Base-by-base conservation (phyloP, 2,797 vertebrate species). In the Salmo trutta region DNA sequence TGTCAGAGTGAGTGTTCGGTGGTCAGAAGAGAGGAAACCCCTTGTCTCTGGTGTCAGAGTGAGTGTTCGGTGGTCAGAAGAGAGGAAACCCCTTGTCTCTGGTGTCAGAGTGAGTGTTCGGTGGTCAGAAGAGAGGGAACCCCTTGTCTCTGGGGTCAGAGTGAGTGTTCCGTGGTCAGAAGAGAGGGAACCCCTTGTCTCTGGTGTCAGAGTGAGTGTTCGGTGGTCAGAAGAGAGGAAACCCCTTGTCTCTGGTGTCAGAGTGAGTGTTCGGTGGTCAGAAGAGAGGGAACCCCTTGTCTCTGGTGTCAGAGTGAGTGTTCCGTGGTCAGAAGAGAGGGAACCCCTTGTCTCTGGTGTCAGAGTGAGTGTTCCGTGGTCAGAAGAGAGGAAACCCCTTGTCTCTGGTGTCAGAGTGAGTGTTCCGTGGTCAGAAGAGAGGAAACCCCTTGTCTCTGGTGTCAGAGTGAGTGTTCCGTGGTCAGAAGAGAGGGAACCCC, bases 1-100 rank as follows among this genome's bases (percentile, higher is more conserved):
- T 24, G 24, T 24, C 24, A 24, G 24, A 24, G 24, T 24, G n/a
- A n/a, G n/a, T n/a, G n/a, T n/a, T n/a, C n/a, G n/a, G n/a, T n/a
- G n/a, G n/a, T n/a, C n/a, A n/a, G 24, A 5, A n/a, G 29, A 62
- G 54, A 69, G 79, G 85, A 80, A 78, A 83, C 82, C 75, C 74
- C 69, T 31, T 24, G 66, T 78, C 77, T 79, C 78, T 27, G 68
- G 76, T 67, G 24, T 71, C 77, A 27, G 73, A 78, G 53, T 67
- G 31, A 71, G 73, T 54, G 69, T 70, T 17, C 70, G 27, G 76
- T 67, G 51, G 80, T 78, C 21, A 29, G 19, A 72, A 24, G 74
- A 85, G 83, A 78, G 79, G 85, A 79, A 78, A 83, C 82, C 75
- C 74, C 69, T 31, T 24, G 66, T 78, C 77, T 79, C 78, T 27